Base-by-base conservation (phyloP, 2,888 invertebrate species). In the Parochlus steinenii region DNA sequence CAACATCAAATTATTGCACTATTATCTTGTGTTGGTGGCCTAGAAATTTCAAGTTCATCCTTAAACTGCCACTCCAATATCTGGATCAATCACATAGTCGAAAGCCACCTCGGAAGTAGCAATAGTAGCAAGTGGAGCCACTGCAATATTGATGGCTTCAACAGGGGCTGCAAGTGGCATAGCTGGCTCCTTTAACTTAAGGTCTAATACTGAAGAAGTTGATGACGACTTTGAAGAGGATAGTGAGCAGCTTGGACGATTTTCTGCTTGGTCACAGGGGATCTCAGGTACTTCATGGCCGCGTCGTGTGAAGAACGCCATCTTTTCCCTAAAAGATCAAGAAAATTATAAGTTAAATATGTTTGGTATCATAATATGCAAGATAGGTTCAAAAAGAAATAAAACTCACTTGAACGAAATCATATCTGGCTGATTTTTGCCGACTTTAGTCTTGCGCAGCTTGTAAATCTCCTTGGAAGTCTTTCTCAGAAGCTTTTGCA, bases 391-490 rank as follows among this genome's bases (percentile, higher is more conserved):
- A 23, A 34, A 40, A 14, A 25, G 33, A 40, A 23, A 26, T 11
- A 34, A 39, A 41, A 71, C 78, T 71, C 55, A 89, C 89, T 83
- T 86, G 63, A 90, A 92, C 31, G 89, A 86, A 48, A 87, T 79
- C 44, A 87, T 67, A 59, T 92, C 89, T 0, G 90, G 89, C 53
- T 85, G 82, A 42, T 86, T 77, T 48, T 81, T 80, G 31, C 85
- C 83, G 45, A 81, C 80, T 51, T 83, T 74, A 32, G 82, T 83
- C 57, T 85, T 81, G 44, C 90, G 64, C 41, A 93, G 64, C 46
- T 86, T 79, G 60, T 90, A 86, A 46, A 92, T 86, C 61, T 93
- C 92, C 51, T 85, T 72, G 39, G 85, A 85, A 8, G 89, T 87
- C 52, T 82, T 78, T 60, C 79, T 74, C 45, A 92, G 65, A 56